Percentiles rank a stretch among this genome's conserved stretches.
phyloP scores from a whole-genome alignment of 2,888 invertebrate species.

The Baccha elongata region DNA sequence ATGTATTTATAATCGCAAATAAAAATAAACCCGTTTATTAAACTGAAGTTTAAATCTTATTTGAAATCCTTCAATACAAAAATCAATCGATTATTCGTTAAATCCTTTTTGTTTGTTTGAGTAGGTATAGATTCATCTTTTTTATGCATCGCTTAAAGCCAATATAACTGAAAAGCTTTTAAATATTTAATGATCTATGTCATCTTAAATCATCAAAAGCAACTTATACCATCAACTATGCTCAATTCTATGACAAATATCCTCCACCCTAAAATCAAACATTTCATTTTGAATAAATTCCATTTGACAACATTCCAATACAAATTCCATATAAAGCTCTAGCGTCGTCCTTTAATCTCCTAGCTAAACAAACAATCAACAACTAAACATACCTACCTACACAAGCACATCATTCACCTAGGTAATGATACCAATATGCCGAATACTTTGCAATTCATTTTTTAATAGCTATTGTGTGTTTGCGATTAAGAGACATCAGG shows the following conservation, averaged over 20 bases:
- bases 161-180: conserved; percentile 2
- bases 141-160: no score
- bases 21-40: no score
- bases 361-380: conserved; percentile 34
- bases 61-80: no score
- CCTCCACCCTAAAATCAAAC: background rate
- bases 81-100: no score
- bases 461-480: conserved; percentile 51
- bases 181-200: conserved; percentile 10
- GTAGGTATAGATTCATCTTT: no score
- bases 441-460: conserved; percentile 58
- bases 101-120: no score
- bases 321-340: conserved; percentile 34
- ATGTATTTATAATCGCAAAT: no score
- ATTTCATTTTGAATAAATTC: conserved; percentile 39
- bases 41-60: no score
- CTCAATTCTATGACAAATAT: background rate
- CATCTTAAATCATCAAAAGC: background rate
- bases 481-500: conserved; percentile 51
- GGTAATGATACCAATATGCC: conserved; percentile 46
- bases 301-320: conserved; percentile 48
- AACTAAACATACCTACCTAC: background rate
- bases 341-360: conserved; percentile 48
- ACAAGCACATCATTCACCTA: conserved; percentile 9
- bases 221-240: background rate